Percentiles rank a stretch among this genome's conserved stretches.
phyloP scores from a whole-genome alignment of 2,888 invertebrate genomes.

The Lasioglossum zephyrum region DNA sequence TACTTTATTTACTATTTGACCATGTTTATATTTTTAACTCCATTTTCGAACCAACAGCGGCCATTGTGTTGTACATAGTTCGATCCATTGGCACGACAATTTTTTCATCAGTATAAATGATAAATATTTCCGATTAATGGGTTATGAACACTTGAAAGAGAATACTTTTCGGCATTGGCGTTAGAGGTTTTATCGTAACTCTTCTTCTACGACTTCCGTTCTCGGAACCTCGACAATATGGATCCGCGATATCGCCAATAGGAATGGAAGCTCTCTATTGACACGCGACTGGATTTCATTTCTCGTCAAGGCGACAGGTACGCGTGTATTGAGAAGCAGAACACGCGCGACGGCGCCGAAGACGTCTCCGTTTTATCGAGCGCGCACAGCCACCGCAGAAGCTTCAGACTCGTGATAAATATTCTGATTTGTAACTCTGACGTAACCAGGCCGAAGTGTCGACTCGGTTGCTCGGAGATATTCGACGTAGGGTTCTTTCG shows the following conservation, averaged over 20 bases:
- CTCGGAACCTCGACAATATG: not conserved
- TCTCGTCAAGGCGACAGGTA: slow-evolving; percentile 62
- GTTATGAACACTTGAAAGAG: too few relatives aligned
- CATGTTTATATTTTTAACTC: not conserved
- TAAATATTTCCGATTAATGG: too few relatives aligned
- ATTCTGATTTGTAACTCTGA: slow-evolving; percentile 73
- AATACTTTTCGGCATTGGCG: too few relatives aligned
- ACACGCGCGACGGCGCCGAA: slow-evolving; percentile 77
- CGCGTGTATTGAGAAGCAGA: slow-evolving; percentile 58
- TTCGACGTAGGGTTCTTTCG: slow-evolving; percentile 30
- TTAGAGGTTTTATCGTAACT: not conserved
- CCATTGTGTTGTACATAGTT: too few relatives aligned
- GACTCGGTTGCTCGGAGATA: slow-evolving; percentile 35
- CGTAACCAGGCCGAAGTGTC: slow-evolving; percentile 43
- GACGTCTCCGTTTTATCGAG: slow-evolving; percentile 78
- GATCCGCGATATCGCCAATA: slow-evolving; percentile 32
- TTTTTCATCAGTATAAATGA: too few relatives aligned
- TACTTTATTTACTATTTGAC: too few relatives aligned
- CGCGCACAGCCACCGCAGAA: slow-evolving; percentile 74
- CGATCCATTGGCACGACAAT: too few relatives aligned
- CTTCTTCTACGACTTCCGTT: slow-evolving; percentile 7
- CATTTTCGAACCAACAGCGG: too few relatives aligned
- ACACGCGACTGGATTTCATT: slow-evolving; percentile 63
- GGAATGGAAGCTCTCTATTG: slow-evolving; percentile 48
- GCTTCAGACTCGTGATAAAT: slow-evolving; percentile 70